Conservation (phyloP, 2,888 invertebrate genomes). For the Myopa tessellatipennis region DNA sequence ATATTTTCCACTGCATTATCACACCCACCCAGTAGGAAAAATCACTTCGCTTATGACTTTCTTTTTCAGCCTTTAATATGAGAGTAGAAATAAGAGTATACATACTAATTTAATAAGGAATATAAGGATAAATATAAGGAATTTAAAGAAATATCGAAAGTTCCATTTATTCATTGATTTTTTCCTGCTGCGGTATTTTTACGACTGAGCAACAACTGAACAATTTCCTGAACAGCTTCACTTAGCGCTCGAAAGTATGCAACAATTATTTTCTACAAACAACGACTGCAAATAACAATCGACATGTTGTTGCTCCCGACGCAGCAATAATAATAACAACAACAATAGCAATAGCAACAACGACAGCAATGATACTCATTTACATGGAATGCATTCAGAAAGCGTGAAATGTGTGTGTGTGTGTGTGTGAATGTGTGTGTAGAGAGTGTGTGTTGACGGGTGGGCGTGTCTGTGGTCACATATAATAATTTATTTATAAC, state of each 20-base stretch:
- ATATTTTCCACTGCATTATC: too few species aligned
- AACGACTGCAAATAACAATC: slow-evolving; percentile 19
- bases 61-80: too few species aligned
- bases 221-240: slow-evolving; percentile 48
- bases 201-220: slow-evolving; percentile 42
- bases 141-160: too few species aligned
- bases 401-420: slow-evolving; percentile 22
- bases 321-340: neutral
- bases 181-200: too few species aligned
- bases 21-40: too few species aligned
- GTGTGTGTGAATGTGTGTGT: slow-evolving; percentile 32
- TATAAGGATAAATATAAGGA: too few species aligned
- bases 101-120: too few species aligned
- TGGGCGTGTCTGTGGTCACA: slow-evolving; percentile 37
- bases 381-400: neutral
- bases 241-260: slow-evolving; percentile 33
- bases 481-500: slow-evolving; percentile 57
- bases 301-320: slow-evolving; percentile 8
- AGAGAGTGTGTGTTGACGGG: slow-evolving; percentile 24
- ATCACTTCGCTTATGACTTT: too few species aligned
- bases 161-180: too few species aligned
- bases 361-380: slow-evolving; percentile 9
- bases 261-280: slow-evolving; percentile 28
- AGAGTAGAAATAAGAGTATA: too few species aligned
- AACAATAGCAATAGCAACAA: neutral